Percentiles rank a stretch among this genome's conserved stretches.
Evolutionary conservation across 37 sponge, comb jelly and placozoan species (phyloP).

Genomic region (Cliona cf. orientalis): DNA sequence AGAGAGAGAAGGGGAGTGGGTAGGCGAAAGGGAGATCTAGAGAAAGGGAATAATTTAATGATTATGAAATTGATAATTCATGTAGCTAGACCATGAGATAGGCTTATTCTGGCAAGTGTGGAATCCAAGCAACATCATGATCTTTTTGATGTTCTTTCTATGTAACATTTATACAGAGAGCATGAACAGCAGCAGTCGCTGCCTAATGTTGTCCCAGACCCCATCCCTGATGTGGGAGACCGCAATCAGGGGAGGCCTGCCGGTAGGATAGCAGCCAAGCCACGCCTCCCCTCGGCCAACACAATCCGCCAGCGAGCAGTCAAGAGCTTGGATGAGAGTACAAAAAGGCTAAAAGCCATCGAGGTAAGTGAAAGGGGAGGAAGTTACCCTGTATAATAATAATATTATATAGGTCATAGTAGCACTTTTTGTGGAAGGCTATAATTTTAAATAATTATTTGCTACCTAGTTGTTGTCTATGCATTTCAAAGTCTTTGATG

Average conservation of each 20-base stretch:
- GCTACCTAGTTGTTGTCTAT: background rate
- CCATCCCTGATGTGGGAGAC: background rate
- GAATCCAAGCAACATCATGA: background rate
- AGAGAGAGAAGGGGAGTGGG: background rate
- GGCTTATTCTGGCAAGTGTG: background rate
- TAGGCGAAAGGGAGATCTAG: background rate
- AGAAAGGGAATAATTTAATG: background rate
- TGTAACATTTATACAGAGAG: background rate
- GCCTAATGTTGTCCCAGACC: constrained; percentile 13
- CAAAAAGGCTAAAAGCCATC: constrained; percentile 48
- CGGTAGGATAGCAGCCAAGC: background rate
- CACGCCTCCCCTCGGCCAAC: constrained; percentile 31
- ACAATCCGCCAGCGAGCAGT: constrained; percentile 38
- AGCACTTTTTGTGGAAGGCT: background rate
- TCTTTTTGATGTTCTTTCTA: background rate
- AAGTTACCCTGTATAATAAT: too few relatives aligned
- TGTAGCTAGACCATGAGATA: background rate
- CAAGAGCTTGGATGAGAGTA: constrained; percentile 41
- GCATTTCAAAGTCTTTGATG: background rate
- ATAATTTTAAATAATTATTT: background rate
- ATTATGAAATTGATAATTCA: background rate
- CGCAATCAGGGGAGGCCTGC: background rate
- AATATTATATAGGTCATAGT: background rate
- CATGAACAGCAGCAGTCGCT: constrained; percentile 29
- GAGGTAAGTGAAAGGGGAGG: constrained; percentile 32